These are phyloP conservation scores for Staurois parvus DNA, from an alignment of 2,797 vertebrate species.

Conservation along the genomic window DNA sequence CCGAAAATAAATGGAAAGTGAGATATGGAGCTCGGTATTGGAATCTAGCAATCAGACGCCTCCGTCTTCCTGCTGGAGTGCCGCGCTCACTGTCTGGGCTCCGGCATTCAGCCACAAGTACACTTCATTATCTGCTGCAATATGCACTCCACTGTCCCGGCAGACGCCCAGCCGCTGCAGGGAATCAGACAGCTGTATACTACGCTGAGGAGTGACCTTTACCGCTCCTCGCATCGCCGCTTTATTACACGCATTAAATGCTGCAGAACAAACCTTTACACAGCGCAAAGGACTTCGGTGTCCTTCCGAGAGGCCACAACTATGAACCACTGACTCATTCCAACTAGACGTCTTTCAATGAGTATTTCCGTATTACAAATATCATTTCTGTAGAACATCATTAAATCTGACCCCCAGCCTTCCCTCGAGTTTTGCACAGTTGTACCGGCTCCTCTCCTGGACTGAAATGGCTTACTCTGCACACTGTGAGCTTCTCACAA, in stretches of 20 bases:
- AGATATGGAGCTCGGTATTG: background rate
- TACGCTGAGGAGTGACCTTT: conserved; percentile 1
- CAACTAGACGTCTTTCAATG: no score
- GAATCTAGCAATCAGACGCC: background rate
- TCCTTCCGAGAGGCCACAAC: no score
- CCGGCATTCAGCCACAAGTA: background rate
- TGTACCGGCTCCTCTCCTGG: no score
- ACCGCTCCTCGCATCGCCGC: background rate
- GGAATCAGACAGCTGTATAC: conserved; percentile 12
- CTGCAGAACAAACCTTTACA: conserved; percentile 2
- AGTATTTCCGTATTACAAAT: no score
- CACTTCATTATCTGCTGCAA: conserved; percentile 11
- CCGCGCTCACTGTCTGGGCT: background rate
- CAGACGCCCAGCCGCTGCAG: conserved; percentile 8
- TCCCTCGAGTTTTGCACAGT: no score
- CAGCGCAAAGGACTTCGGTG: background rate
- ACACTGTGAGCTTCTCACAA: no score
- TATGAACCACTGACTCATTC: no score
- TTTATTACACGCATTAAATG: conserved; percentile 4
- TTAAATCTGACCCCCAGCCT: no score
- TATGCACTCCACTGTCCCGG: conserved; percentile 14
- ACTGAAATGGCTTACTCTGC: no score
- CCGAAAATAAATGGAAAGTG: background rate
- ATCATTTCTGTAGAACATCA: no score
- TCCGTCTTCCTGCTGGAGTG: background rate